These are phyloP conservation scores for Nymphalis urticae DNA, from an alignment of 2,888 invertebrate genomes.

Conservation along the genomic window DNA sequence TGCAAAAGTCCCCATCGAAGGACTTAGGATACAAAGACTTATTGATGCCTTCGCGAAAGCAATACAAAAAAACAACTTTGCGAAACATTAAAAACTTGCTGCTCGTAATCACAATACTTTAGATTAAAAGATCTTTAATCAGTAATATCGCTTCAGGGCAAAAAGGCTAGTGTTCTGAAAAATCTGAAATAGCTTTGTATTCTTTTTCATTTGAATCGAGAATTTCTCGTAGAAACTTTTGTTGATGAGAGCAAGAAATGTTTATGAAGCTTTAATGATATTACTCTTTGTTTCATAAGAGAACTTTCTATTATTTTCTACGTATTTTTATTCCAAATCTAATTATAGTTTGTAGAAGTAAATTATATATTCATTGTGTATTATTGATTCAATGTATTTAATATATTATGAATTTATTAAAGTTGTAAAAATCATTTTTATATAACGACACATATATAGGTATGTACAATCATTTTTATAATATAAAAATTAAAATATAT, in stretches of 20 bases:
- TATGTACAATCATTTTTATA: too few relatives aligned
- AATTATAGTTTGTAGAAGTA: not conserved
- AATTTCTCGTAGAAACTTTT: constrained; percentile 21
- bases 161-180: constrained; percentile 23
- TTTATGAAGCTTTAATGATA: constrained; percentile 3
- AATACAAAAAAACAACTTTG: constrained; percentile 6
- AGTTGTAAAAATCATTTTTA: too few relatives aligned
- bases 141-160: constrained; percentile 22
- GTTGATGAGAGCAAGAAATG: constrained; percentile 17
- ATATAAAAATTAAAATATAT: too few relatives aligned
- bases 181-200: constrained; percentile 20
- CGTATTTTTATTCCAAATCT: not conserved
- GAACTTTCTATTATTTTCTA: not conserved
- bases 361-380: too few relatives aligned
- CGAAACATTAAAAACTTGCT: constrained; percentile 21
- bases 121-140: constrained; percentile 35
- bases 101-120: constrained; percentile 21
- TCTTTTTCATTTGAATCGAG: constrained; percentile 21
- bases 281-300: not conserved
- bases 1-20: not conserved
- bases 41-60: not conserved
- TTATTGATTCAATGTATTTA: too few relatives aligned
- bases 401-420: too few relatives aligned
- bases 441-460: too few relatives aligned
- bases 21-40: not conserved